Evolutionary conservation across 2,888 invertebrate genomes (phyloP).

Genomic region (Eupithecia insigniata): DNA sequence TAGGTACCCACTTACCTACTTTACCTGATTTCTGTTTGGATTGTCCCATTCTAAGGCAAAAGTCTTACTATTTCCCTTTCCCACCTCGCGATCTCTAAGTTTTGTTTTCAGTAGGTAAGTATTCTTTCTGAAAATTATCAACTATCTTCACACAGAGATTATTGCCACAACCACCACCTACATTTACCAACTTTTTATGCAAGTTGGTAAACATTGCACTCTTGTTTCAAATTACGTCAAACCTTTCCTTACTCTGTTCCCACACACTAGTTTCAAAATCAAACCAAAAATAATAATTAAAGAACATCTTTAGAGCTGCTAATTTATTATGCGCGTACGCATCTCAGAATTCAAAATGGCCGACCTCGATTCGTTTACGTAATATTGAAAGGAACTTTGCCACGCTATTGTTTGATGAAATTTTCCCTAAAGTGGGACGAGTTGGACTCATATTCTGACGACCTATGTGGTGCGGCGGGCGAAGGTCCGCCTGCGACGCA

Average conservation of each 20-base stretch:
- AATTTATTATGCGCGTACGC: constrained; percentile 26
- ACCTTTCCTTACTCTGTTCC: constrained; percentile 10
- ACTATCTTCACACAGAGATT: neutral
- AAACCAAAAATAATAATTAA: constrained; percentile 22
- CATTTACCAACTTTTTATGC: neutral
- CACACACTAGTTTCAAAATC: constrained; percentile 26
- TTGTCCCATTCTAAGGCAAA: no score
- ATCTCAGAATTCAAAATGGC: constrained; percentile 33
- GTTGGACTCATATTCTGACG: neutral
- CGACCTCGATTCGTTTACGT: constrained; percentile 39
- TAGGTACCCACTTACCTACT: no score
- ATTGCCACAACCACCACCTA: neutral
- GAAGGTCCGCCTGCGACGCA: no score
- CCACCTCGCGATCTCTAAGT: no score
- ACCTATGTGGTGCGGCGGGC: no score
- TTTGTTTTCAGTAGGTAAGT: no score
- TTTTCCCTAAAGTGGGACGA: constrained; percentile 8
- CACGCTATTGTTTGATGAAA: constrained; percentile 16
- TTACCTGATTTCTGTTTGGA: no score
- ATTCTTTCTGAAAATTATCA: no score
- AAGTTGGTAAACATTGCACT: constrained; percentile 1
- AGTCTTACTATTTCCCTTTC: no score
- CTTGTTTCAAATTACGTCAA: constrained; percentile 17
- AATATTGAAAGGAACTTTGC: constrained; percentile 28
- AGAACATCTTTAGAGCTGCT: constrained; percentile 3